phyloP scores from a whole-genome alignment of 2,797 vertebrate genomes.

The Apodemus agrarius region DNA sequence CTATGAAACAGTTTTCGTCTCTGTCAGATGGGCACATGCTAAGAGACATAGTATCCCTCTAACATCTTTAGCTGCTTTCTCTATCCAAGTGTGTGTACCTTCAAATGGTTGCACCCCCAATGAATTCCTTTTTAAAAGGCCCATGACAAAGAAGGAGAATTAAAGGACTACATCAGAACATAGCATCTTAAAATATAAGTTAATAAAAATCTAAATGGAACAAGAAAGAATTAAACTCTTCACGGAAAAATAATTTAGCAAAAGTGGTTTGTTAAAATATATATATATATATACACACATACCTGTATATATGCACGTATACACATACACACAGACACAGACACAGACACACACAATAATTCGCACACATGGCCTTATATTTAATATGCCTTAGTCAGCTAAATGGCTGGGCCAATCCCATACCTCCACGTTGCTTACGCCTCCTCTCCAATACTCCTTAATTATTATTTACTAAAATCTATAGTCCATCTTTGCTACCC shows the following conservation, averaged over 20 bases:
- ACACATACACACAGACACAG: too few species aligned
- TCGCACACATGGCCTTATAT: background rate
- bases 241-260: background rate
- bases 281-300: background rate
- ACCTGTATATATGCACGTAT: too few species aligned
- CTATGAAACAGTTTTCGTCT: background rate
- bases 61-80: background rate
- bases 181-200: background rate
- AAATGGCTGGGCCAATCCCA: background rate
- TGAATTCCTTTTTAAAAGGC: background rate
- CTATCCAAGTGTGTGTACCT: background rate
- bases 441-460: background rate
- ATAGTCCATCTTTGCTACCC: background rate
- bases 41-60: background rate
- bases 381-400: background rate
- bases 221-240: background rate
- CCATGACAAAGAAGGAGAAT: background rate
- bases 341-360: background rate
- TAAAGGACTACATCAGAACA: background rate
- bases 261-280: background rate
- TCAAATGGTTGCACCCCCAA: background rate
- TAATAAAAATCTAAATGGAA: conserved; percentile 9
- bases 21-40: background rate
- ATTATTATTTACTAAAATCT: background rate
- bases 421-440: background rate